Base-by-base conservation (phyloP, 1,140 invertebrate species). In the Drosophila tani region DNA sequence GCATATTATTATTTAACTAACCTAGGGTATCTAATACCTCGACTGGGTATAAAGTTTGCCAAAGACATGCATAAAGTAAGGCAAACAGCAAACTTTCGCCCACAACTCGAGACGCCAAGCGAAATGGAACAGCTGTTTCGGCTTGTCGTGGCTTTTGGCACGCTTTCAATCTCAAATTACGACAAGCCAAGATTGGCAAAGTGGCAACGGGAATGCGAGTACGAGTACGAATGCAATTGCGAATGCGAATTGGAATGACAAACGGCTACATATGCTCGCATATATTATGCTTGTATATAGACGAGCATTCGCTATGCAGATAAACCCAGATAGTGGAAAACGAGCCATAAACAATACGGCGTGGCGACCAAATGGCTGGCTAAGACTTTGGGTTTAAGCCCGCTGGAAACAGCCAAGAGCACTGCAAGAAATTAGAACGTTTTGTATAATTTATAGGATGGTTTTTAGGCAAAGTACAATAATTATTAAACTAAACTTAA, bases 91-190 rank as follows among this genome's bases (percentile, higher is more conserved):
- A 87, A 87, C 84, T 87, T 88, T 87, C 84, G 84, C 84, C 84
- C 74, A 88, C 84, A 70, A 84, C 63, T 75, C 57, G 63, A 86
- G 81, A 75, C 81, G 82, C 50, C 77, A 81, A 88, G 68, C 84
- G 68, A 83, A 81, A 88, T 87, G 84, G 84, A 87, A 87, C 84
- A 87, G 81, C 84, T 90, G 84, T 81, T 83, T 64, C 11, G 1
- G 59, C 75, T 56, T 29, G 47, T 35, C 49, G 55, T 40, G 47
- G 69, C 32, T 19, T 82, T 66, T 88, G 84, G 84, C 84, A 87
- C 84, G 84, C 84, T 87, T 88, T 84, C 84, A 87, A 88, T 87
- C 83, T 87, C 63, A 78, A 88, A 87, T 87, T 87, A 78, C 84
- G 64, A 55, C 35, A 67, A 75, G 64, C 67, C 49, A 50, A 49